Conservation (phyloP, 1,140 invertebrate species). For the Zaprionus taronus region DNA sequence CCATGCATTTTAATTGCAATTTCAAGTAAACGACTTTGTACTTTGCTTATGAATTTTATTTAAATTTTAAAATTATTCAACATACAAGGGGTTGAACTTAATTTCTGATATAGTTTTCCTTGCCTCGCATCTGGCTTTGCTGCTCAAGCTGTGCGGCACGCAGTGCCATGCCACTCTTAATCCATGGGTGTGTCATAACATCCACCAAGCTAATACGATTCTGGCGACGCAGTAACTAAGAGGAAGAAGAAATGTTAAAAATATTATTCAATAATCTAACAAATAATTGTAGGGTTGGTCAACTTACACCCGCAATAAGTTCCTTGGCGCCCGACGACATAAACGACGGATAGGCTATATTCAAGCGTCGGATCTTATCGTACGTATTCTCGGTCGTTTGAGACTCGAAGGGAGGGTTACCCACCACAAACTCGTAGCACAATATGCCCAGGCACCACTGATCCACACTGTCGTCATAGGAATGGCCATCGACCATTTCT, state of each 20-base stretch:
- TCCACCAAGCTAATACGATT: conserved; percentile 89
- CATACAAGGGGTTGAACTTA: not conserved
- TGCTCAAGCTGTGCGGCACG: conserved; percentile 51
- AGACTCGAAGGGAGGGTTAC: conserved; percentile 97
- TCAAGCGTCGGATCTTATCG: conserved; percentile 90
- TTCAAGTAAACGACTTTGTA: too few species aligned
- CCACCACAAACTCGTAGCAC: conserved; percentile 97
- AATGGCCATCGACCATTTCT: conserved; percentile 93
- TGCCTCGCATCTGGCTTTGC: conserved; percentile 36
- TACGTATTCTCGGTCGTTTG: conserved; percentile 93
- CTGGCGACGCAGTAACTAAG: conserved; percentile 89
- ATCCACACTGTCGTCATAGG: conserved; percentile 92
- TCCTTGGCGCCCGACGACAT: conserved; percentile 91
- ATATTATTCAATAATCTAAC: not conserved
- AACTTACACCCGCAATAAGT: conserved; percentile 92
- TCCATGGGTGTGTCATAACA: conserved; percentile 93
- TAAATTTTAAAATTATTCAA: too few species aligned
- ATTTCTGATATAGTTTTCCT: conserved; percentile 60
- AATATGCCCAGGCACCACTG: conserved; percentile 97
- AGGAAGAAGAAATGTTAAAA: conserved; percentile 19
- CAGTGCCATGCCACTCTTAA: conserved; percentile 84
- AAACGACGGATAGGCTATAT: conserved; percentile 90
- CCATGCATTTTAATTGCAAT: too few species aligned
- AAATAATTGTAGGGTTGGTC: conserved; percentile 18
- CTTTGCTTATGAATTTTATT: too few species aligned